Evolutionary conservation across 1,140 invertebrate genomes (phyloP), one percentile per base, ranked within the genome.

Genomic region (Rhyacophila brunnea): DNA sequence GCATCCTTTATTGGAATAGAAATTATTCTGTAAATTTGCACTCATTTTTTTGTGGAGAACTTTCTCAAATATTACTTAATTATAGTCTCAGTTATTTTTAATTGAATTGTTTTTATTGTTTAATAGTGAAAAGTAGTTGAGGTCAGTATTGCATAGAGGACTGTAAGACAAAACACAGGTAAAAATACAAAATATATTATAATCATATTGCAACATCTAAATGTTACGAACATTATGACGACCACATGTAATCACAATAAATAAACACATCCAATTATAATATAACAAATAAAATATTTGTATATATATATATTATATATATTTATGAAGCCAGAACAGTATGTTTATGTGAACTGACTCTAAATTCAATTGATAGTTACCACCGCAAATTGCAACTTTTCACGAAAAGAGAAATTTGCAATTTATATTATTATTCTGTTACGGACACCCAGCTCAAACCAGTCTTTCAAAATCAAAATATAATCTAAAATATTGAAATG

Each of bases 391-490:
- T 54, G 50, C 36, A 51, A 44, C 28, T 40, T 48, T n/a, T 50
- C 11, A 40, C 34, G 9, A 47, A 43, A n/a, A 17, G 9, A 28
- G 23, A 9, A 23, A 43, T 40, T 51, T 43, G 51, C 52, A 55
- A 55, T 43, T 42, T 20, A 55, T 34, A 55, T 44, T 23, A 42
- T 44, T 44, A 44, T 53, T 61, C 56, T 58, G 61, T 62, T 68
- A 66, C 65, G 70, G 67, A 77, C 73, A 77, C 74, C 73, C 74
- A 77, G 72, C 70, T 77, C 73, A 74, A 74, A 75, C 72, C 73
- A 74, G 68, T 70, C 68, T 69, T 49, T 61, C 58, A 61, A 35
- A 19, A 57, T 40, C 18, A 45, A 35, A 34, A 46, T 45, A 18
- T 20, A 20, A n/a, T 57, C 44, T 57, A 57, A 40, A 48, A 13